Evolutionary conservation across 2,113 vertebrate species (phyloP).

Genomic region (Puma concolor): DNA sequence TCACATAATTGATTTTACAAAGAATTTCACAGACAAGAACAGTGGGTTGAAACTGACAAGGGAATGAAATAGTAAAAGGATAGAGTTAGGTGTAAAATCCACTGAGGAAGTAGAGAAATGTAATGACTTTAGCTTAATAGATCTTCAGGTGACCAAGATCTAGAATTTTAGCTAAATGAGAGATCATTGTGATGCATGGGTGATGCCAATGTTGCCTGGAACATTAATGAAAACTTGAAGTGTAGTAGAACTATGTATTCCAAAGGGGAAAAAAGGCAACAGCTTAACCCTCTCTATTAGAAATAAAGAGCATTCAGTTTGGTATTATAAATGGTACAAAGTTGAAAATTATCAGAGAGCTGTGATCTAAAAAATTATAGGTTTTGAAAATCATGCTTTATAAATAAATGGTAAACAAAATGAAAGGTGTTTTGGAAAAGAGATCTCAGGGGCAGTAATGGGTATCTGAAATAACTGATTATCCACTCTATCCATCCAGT

Average conservation of each 20-base stretch:
- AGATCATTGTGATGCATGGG: not conserved
- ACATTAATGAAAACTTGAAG: not conserved
- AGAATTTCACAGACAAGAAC: not conserved
- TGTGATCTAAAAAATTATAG: not conserved
- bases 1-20: not conserved
- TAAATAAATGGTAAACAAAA: not conserved
- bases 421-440: not conserved
- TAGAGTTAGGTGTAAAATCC: not conserved
- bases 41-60: not conserved
- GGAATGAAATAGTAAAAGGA: not conserved
- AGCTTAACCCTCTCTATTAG: not conserved
- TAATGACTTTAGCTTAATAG: not conserved
- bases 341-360: not conserved
- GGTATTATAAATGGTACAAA: not conserved
- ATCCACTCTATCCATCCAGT: not conserved
- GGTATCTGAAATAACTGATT: not conserved
- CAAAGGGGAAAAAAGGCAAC: rapidly evolving
- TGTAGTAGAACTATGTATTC: not conserved
- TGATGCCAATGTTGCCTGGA: not conserved
- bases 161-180: not conserved
- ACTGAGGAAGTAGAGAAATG: not conserved
- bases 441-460: not conserved
- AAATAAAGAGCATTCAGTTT: not conserved
- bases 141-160: not conserved
- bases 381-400: not conserved